Evolutionary conservation across 2,888 invertebrate species (phyloP).

Genomic region (Patella caerulea): DNA sequence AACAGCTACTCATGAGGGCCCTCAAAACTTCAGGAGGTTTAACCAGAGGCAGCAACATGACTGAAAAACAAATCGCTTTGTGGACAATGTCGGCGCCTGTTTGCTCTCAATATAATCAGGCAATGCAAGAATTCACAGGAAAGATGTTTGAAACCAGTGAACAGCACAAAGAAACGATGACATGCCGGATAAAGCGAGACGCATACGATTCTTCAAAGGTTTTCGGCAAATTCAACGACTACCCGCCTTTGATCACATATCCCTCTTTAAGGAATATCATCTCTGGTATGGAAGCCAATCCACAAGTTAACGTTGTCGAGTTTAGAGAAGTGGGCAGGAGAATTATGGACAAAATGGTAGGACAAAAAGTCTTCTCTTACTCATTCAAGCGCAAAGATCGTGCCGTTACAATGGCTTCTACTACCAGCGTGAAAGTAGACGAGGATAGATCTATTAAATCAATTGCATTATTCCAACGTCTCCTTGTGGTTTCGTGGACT

Average conservation of each 20-base stretch:
- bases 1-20: constrained; percentile 35
- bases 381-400: constrained; percentile 29
- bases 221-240: constrained; percentile 24
- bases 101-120: constrained; percentile 28
- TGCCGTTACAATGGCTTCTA: constrained; percentile 23
- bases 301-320: constrained; percentile 28
- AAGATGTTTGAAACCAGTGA: constrained; percentile 26
- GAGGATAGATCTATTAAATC: constrained; percentile 26
- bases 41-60: constrained; percentile 34
- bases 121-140: constrained; percentile 35
- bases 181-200: constrained; percentile 31
- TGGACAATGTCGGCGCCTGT: constrained; percentile 34
- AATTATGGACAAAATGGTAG: constrained; percentile 35
- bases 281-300: constrained; percentile 24
- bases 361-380: constrained; percentile 30
- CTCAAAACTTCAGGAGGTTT: constrained; percentile 26
- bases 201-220: constrained; percentile 25
- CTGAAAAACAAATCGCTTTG: constrained; percentile 31
- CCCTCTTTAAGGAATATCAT: constrained; percentile 33
- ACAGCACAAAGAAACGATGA: constrained; percentile 34
- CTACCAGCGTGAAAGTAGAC: constrained; percentile 24
- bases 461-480: too few species aligned
- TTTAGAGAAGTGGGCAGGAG: constrained; percentile 26
- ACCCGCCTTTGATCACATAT: constrained; percentile 26
- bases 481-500: too few species aligned